Base-by-base conservation (phyloP, 92 coral and sea anemone genomes). In the Muricea muricata region DNA sequence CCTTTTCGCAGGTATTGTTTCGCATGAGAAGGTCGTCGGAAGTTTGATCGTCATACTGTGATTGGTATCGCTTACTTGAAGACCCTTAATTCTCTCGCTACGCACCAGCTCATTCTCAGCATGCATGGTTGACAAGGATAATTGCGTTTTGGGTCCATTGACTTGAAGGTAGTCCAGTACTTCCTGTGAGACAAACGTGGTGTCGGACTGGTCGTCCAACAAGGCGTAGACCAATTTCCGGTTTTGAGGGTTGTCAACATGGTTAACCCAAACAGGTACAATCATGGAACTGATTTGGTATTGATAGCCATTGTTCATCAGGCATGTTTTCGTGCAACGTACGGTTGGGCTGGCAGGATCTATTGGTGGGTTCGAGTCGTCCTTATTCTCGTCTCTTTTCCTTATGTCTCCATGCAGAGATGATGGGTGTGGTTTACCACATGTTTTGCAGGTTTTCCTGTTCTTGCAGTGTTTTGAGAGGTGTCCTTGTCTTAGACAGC, bases 241-340 rank as follows among this genome's bases (percentile, higher is more conserved):
- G 14, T 56, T 28, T 41, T 61, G 45, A 23, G 91, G 87, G 54
- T 86, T 30, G 30, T 41, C 32, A 3, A 6, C 26, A 57, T 91
- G 91, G 21, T 21, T 6, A 18, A 91, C n/a, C 90, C 90, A 91
- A 30, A 91, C 88, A 0, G 90, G 94, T 21, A 91, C 93, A 8
- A 86, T 90, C 87, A 91, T 80, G 31, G 90, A 86, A 74, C 65
- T 86, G 37, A 61, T 78, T 25, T 82, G 84, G 12, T 34, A 61
- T 26, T 83, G 31, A 31, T 30, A n/a, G n/a, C n/a, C n/a, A n/a
- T 57, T 52, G 24, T 56, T 63, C 28, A 3, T 89, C 40, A 23
- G 15, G 20, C 15, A 54, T 7, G 23, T 76, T 32, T 81, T 56
- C 32, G 87, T 70, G 24, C 83, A 56, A 31, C 54, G 34, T 7